Conservation (phyloP, 2,113 vertebrate genomes). For the Peromyscus californicus region DNA sequence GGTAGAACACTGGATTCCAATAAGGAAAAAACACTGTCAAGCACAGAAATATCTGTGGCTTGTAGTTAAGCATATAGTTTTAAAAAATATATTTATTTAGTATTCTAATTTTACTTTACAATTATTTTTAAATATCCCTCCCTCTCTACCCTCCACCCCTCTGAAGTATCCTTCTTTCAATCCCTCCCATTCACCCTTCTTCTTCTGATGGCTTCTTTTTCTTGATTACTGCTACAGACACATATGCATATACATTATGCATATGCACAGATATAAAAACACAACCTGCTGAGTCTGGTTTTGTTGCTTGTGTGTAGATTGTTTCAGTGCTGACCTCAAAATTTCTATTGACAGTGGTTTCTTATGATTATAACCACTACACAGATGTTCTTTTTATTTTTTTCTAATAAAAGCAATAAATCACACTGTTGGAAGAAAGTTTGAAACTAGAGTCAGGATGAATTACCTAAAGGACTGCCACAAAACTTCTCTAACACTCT, state of each 20-base stretch:
- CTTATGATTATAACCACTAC: not conserved
- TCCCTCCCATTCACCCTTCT: not conserved
- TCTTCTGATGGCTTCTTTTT: not conserved
- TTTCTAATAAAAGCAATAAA: constrained; percentile 26
- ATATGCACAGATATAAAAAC: not conserved
- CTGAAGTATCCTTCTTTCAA: no score
- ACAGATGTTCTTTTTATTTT: not conserved
- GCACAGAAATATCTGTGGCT: not conserved
- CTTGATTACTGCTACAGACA: not conserved
- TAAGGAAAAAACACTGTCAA: not conserved
- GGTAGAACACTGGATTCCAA: not conserved
- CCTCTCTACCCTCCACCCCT: no score
- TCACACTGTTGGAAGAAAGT: not conserved
- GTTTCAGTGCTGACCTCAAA: not conserved
- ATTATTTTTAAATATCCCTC: not conserved
- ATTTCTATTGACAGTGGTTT: not conserved
- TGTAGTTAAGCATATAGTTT: not conserved
- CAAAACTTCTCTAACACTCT: not conserved
- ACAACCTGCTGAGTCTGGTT: not conserved
- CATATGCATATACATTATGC: not conserved
- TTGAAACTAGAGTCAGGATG: not conserved
- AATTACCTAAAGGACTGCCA: not conserved
- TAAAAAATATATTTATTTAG: not conserved
- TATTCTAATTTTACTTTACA: not conserved
- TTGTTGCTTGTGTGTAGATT: not conserved